Evolutionary conservation across 2,797 vertebrate genomes (phyloP).

Genomic region (Betta splendens): DNA sequence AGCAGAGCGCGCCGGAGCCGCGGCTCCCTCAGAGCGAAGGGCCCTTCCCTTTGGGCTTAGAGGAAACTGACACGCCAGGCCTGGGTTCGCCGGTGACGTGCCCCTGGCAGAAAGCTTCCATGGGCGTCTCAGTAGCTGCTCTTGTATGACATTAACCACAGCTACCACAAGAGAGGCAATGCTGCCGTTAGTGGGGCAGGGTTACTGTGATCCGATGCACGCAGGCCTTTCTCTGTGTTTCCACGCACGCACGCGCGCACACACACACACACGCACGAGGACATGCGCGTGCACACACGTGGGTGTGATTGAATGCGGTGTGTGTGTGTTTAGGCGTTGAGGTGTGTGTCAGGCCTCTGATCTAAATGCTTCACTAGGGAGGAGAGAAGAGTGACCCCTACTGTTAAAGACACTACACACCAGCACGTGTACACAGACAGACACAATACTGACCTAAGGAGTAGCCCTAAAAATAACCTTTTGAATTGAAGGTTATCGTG

Average conservation of each 20-base stretch:
- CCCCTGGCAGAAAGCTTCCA: slow-evolving; percentile 62
- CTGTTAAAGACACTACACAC: slow-evolving; percentile 68
- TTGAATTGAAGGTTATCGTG: slow-evolving; percentile 4
- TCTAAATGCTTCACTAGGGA: slow-evolving; percentile 40
- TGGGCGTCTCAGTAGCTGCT: slow-evolving; percentile 67
- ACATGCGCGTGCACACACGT: neutral
- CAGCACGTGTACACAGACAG: slow-evolving; percentile 19
- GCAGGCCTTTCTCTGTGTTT: slow-evolving; percentile 38
- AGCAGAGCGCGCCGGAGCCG: slow-evolving; percentile 45
- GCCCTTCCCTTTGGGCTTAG: slow-evolving; percentile 56
- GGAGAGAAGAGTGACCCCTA: slow-evolving; percentile 84
- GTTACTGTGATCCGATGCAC: slow-evolving; percentile 45
- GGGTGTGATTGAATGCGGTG: slow-evolving; percentile 9
- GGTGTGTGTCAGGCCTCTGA: slow-evolving; percentile 21
- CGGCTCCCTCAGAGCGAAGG: slow-evolving; percentile 54
- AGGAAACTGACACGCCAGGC: slow-evolving; percentile 70
- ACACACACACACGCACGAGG: slow-evolving; percentile 14
- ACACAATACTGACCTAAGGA: neutral
- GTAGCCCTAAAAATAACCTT: slow-evolving; percentile 9
- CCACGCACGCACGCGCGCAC: slow-evolving; percentile 19
- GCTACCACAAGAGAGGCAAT: slow-evolving; percentile 67
- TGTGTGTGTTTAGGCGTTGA: slow-evolving; percentile 14
- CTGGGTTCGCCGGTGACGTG: slow-evolving; percentile 62
- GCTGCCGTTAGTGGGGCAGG: slow-evolving; percentile 49
- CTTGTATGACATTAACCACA: slow-evolving; percentile 74